Evolutionary conservation across 2,888 invertebrate genomes (phyloP), one percentile per base, ranked within the genome.

Genomic region (Drosophila siamana): DNA sequence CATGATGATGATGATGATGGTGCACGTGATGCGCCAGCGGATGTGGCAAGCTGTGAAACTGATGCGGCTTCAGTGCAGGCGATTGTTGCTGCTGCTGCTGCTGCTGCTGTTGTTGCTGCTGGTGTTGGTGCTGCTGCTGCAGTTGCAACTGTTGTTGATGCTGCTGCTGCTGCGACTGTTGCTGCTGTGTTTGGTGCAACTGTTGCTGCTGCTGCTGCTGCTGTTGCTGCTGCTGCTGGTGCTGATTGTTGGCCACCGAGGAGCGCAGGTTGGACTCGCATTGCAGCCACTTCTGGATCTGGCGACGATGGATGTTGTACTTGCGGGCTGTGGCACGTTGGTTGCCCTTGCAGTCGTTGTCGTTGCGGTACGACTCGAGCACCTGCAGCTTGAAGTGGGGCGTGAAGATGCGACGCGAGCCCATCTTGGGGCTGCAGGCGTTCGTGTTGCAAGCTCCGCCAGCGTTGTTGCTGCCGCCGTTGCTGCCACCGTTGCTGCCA

Each of bases 241-340:
- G 86, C 65, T 83, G 83, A 38, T 88, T 88, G 86, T 94, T 94
- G 55, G 93, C 93, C 70, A 96, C 95, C 81, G 95, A 95, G 69
- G 95, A 96, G 86, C 97, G 94, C 74, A 97, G 93, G 91, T 95
- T 95, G 69, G 95, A 94, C 92, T 97, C 97, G 88, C 96, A 96
- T 92, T 97, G 97, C 77, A 97, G 93, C 97, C 97, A 97, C 93
- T 97, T 97, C 92, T 97, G 97, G 81, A 97, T 97, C 92, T 97
- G 97, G 65, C 97, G 94, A 63, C 97, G 94, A 92, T 97, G 97
- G 76, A 97, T 97, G 64, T 96, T 96, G 92, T 97, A 97, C 92
- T 97, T 97, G 89, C 97, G 94, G 68, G 97, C 97, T 15, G 97
- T 97, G 2, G 97, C 97, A 55, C 97, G 94, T 92, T 97, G 97